These are phyloP conservation scores for Lochmaea crataegi DNA, from an alignment of 2,888 invertebrate species.

Conservation along the genomic window DNA sequence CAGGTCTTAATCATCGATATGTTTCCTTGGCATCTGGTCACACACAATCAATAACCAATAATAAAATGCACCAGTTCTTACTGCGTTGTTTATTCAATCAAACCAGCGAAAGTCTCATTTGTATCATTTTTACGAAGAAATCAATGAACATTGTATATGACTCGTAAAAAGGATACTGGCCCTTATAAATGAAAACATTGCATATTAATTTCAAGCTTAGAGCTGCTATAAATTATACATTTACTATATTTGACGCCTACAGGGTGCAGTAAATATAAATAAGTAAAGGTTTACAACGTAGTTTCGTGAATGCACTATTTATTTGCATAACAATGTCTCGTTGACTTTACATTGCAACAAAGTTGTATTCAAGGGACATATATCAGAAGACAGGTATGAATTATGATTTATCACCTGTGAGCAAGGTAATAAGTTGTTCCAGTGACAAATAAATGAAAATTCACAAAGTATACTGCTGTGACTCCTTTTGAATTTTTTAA, in stretches of 20 bases:
- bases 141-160: neutral
- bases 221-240: conserved; percentile 27
- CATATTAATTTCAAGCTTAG: no score
- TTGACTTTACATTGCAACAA: conserved; percentile 30
- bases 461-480: conserved; percentile 18
- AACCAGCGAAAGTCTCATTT: neutral
- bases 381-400: conserved; percentile 23
- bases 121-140: neutral
- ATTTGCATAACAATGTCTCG: conserved; percentile 30
- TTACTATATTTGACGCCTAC: conserved; percentile 29
- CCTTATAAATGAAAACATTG: no score
- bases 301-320: conserved; percentile 23
- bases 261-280: conserved; percentile 23
- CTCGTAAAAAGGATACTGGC: conserved; percentile 19
- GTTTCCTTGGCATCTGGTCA: no score
- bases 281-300: conserved; percentile 23
- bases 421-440: conserved; percentile 17
- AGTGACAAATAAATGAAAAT: conserved; percentile 30
- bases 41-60: no score
- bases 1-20: no score
- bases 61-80: neutral
- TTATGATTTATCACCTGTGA: conserved; percentile 30
- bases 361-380: conserved; percentile 25
- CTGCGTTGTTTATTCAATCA: neutral
- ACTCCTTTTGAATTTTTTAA: conserved; percentile 13